Conservation (phyloP, 2,888 invertebrate genomes). For the Pasiphila rectangulata region DNA sequence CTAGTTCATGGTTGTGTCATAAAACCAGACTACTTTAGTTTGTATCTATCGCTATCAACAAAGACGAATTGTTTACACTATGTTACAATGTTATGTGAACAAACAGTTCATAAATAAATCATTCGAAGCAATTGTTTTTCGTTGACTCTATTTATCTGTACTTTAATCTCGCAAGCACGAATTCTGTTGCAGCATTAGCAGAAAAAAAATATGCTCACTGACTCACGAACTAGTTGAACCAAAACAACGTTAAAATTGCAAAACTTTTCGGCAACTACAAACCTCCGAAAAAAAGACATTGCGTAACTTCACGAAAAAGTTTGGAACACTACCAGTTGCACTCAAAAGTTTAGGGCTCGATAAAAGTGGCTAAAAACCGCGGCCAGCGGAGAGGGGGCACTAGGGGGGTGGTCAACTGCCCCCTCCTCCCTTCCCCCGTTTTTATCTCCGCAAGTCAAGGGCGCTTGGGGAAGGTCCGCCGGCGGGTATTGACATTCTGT, state of each 20-base stretch:
- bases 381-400: constrained; percentile 56
- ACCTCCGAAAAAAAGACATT: constrained; percentile 10
- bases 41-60: too few species aligned
- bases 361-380: constrained; percentile 67
- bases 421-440: constrained; percentile 45
- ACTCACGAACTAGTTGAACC: constrained; percentile 6
- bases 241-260: constrained; percentile 2
- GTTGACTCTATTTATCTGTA: background rate
- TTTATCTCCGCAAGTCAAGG: constrained; percentile 79
- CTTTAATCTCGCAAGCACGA: background rate
- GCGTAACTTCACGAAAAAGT: constrained; percentile 31
- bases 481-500: constrained; percentile 80
- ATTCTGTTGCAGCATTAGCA: background rate
- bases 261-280: constrained; percentile 8
- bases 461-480: constrained; percentile 79
- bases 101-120: too few species aligned
- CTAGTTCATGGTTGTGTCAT: too few species aligned
- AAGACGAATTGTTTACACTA: too few species aligned
- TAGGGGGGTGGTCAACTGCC: constrained; percentile 65
- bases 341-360: constrained; percentile 55
- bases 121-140: too few species aligned
- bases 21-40: too few species aligned
- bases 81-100: too few species aligned
- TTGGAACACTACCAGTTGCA: constrained; percentile 54
- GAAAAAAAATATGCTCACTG: constrained; percentile 8